These are phyloP conservation scores for Drosophila mauritiana DNA, from an alignment of 1,140 invertebrate genomes.

Conservation along the genomic window DNA sequence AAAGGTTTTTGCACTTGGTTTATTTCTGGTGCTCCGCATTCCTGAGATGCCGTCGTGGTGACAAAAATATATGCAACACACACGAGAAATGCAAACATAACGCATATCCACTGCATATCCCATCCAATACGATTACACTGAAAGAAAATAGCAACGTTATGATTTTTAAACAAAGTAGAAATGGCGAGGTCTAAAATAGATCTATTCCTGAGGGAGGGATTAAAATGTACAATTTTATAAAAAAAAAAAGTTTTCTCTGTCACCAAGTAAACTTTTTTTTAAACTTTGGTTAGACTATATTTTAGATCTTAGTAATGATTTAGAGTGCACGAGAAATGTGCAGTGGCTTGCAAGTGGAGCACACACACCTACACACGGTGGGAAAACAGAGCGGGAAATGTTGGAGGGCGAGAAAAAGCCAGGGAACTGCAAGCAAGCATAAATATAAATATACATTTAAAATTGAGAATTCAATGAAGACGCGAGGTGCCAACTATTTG, in stretches of 20 bases:
- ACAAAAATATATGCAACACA: slow-evolving; percentile 52
- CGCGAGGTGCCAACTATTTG: slow-evolving; percentile 41
- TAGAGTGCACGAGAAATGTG: slow-evolving; percentile 55
- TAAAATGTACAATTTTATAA: not conserved
- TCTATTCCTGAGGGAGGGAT: too few species aligned
- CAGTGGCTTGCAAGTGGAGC: slow-evolving; percentile 60
- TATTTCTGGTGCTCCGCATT: slow-evolving; percentile 70
- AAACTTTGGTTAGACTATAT: not conserved
- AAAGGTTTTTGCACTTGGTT: slow-evolving; percentile 81
- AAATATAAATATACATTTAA: slow-evolving; percentile 38
- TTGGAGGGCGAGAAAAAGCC: slow-evolving; percentile 19
- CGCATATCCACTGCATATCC: slow-evolving; percentile 12
- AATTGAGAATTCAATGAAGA: slow-evolving; percentile 37
- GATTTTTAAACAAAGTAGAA: too few species aligned
- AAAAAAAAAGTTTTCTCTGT: too few species aligned
- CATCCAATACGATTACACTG: slow-evolving; percentile 6
- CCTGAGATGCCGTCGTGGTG: slow-evolving; percentile 66
- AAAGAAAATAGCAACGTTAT: slow-evolving; percentile 1
- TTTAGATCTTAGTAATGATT: not conserved
- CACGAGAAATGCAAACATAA: slow-evolving; percentile 22
- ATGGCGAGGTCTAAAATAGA: too few species aligned
- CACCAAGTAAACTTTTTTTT: too few species aligned
- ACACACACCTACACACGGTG: slow-evolving; percentile 35
- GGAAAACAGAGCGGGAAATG: slow-evolving; percentile 9
- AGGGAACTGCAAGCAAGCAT: slow-evolving; percentile 37